A percentile compares a stretch with the other conserved stretches of the same genome.
These are phyloP conservation scores for Hyles euphorbiae DNA, from an alignment of 1,140 invertebrate species.

Conservation along the genomic window DNA sequence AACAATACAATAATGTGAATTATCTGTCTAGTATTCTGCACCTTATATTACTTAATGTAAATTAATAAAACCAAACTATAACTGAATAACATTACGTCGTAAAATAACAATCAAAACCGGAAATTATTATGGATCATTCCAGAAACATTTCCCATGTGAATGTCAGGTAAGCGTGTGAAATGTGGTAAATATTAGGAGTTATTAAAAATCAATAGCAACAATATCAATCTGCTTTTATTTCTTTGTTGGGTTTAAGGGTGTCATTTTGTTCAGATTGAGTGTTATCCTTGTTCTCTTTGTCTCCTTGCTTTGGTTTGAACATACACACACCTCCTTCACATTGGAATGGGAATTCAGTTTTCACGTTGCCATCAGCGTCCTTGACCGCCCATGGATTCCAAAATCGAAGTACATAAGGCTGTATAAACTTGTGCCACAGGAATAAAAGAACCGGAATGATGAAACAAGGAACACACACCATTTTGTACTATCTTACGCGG, in stretches of 20 bases:
- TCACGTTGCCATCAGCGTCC: slow-evolving; percentile 75
- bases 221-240: slow-evolving; percentile 23
- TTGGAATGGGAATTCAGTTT: slow-evolving; percentile 76
- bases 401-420: slow-evolving; percentile 82
- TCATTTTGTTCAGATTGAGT: slow-evolving; percentile 6
- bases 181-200: too few species aligned
- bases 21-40: too few species aligned
- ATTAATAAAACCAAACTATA: too few species aligned
- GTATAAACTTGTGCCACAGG: slow-evolving; percentile 86
- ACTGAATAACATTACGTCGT: too few species aligned
- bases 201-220: background rate
- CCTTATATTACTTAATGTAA: too few species aligned
- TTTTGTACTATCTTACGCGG: slow-evolving; percentile 46
- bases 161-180: too few species aligned
- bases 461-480: slow-evolving; percentile 88
- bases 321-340: slow-evolving; percentile 74
- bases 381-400: slow-evolving; percentile 86
- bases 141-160: too few species aligned
- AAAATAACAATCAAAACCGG: too few species aligned
- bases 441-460: slow-evolving; percentile 84
- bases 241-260: slow-evolving; percentile 11
- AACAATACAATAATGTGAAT: too few species aligned
- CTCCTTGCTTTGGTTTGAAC: slow-evolving; percentile 39
- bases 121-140: too few species aligned
- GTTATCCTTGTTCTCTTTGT: slow-evolving; percentile 23